Percentiles rank a stretch among this genome's conserved stretches.
Conservation (phyloP, 2,113 vertebrate species). For the Chionomys nivalis region DNA sequence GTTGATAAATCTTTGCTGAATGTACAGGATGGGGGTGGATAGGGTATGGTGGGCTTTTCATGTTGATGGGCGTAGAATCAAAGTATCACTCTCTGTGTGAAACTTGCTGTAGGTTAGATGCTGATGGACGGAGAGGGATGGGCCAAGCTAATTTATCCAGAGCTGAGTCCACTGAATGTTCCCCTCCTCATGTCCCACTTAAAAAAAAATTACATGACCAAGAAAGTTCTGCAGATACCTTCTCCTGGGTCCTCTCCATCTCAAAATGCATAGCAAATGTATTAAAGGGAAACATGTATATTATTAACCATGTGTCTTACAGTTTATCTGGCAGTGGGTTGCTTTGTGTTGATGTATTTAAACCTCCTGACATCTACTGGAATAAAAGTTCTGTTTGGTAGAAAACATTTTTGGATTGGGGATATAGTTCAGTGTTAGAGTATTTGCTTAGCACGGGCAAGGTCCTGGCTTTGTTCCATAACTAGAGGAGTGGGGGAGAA, state of each 20-base stretch:
- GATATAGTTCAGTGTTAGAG: not conserved
- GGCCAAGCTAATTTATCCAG: not conserved
- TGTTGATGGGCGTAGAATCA: not conserved
- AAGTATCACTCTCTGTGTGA: not conserved
- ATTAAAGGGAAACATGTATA: not conserved
- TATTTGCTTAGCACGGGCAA: not conserved
- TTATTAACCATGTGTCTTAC: not conserved
- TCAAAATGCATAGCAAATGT: not conserved
- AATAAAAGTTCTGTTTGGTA: not conserved
- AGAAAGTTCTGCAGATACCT: not conserved
- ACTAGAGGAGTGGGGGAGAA: not conserved
- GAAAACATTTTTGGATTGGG: not conserved
- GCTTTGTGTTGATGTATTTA: not conserved
- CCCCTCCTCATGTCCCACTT: not conserved
- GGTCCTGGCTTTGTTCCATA: not conserved
- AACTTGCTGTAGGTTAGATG: not conserved
- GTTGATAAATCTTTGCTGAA: slow-evolving; percentile 21
- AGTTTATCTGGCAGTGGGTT: not conserved
- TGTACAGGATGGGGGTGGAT: not conserved
- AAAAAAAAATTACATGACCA: not conserved
- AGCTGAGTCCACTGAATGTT: not conserved
- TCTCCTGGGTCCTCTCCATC: not conserved
- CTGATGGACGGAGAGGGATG: not conserved
- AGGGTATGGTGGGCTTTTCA: not conserved
- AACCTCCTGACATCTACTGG: not conserved